These are phyloP conservation scores for Felis chaus DNA, from an alignment of 2,113 vertebrate genomes.

Conservation along the genomic window DNA sequence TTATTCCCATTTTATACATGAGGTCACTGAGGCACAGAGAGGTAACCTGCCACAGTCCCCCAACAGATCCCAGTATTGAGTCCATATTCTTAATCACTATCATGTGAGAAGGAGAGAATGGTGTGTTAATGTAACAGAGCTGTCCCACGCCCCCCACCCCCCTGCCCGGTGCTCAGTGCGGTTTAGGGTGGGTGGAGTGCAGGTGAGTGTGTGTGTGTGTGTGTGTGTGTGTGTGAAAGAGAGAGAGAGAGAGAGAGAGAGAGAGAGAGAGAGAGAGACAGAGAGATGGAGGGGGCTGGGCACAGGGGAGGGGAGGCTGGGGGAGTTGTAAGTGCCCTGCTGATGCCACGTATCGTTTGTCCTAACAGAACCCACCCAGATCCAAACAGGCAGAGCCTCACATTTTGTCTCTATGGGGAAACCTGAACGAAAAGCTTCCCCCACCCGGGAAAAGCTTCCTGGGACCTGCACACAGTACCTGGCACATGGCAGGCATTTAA, in stretches of 20 bases:
- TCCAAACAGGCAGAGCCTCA: background rate
- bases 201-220: background rate
- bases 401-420: background rate
- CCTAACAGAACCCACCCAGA: background rate
- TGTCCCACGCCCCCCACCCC: background rate
- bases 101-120: background rate
- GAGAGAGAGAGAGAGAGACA: background rate
- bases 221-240: background rate
- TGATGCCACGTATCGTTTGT: background rate
- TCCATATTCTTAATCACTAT: background rate
- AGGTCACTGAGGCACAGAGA: background rate
- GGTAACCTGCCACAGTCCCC: background rate
- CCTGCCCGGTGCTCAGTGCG: background rate
- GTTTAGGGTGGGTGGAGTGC: background rate
- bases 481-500: background rate
- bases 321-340: background rate
- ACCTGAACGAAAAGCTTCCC: background rate
- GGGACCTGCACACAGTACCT: background rate
- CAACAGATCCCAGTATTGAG: background rate
- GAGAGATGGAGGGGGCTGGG: too few species aligned
- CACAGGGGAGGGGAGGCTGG: accelerated
- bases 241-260: too few species aligned
- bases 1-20: background rate
- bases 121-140: background rate
- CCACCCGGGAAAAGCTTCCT: background rate